Evolutionary conservation across 1,140 invertebrate genomes (phyloP).

Genomic region (Dendroctonus ponderosae): DNA sequence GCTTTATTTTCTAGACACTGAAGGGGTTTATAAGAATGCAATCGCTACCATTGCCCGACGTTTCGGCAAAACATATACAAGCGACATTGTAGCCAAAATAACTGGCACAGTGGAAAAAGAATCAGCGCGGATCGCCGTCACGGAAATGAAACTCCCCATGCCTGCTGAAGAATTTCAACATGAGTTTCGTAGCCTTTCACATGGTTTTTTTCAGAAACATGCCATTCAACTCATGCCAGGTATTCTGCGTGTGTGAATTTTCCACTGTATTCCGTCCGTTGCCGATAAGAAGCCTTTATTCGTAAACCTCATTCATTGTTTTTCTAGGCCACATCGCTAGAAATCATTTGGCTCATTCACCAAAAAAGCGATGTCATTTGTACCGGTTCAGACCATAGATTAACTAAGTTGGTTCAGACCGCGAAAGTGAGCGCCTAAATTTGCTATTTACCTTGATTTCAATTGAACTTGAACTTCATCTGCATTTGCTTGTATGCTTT

Average conservation of each 20-base stretch:
- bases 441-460: too few species aligned
- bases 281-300: too few species aligned
- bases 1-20: conserved; percentile 44
- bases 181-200: conserved; percentile 53
- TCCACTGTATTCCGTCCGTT: too few species aligned
- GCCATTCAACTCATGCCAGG: conserved; percentile 57
- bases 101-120: conserved; percentile 73
- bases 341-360: too few species aligned
- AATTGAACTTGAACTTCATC: too few species aligned
- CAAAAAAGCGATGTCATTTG: too few species aligned
- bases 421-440: too few species aligned
- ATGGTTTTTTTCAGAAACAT: conserved; percentile 34
- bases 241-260: conserved; percentile 37
- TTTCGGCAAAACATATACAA: conserved; percentile 73
- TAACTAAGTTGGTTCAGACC: too few species aligned
- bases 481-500: too few species aligned
- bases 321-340: too few species aligned
- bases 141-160: conserved; percentile 69
- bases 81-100: conserved; percentile 68
- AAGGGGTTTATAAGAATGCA: conserved; percentile 39
- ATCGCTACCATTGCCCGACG: conserved; percentile 61
- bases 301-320: too few species aligned
- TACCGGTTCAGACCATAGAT: too few species aligned
- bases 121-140: conserved; percentile 70
- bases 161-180: conserved; percentile 67